Base-by-base conservation (phyloP, 2,797 vertebrate species). In the Xyrichtys novacula region DNA sequence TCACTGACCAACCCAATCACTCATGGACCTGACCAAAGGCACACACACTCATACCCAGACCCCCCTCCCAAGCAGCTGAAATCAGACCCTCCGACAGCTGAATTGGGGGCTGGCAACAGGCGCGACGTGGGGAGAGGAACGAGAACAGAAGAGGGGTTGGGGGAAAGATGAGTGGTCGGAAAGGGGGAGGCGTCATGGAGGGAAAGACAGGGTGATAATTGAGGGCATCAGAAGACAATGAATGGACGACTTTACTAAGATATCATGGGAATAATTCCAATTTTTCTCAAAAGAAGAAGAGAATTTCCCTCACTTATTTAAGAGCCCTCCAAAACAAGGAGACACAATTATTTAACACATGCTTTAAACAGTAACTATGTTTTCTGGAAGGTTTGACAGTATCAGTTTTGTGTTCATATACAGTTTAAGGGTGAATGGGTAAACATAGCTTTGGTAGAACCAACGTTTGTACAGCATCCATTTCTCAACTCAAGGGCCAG, bases 21-120 rank as follows among this genome's bases (percentile, higher is more conserved):
- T 60, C 57, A 58, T 63, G 25, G 11, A 39, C 46, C 15, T n/a
- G 39, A 55, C 44, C 50, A 61, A 23, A 28, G 48, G 31, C 44
- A 57, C 39, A 59, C 59, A 49, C 52, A 62, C 63, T 47, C 53
- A 53, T 48, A 56, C 52, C 54, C 34, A 46, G 19, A 28, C 53
- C 2, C 6, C 43, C 59, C 80, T 74, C 60, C 55, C 55, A 52
- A 76, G 73, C 79, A 73, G 68, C 67, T 89, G 92, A 92, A 92
- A 91, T 81, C 46, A 63, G 86, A 92, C 32, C 63, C 47, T 26
- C 36, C 46, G 71, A 92, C 93, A 94, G 93, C 93, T 94, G 94
- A 91, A 65, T 69, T 1, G 38, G 76, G 74, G 77, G 47, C 50
- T 42, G 64, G 71, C 58, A 70, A 69, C 55, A 60, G 76, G 65